Evolutionary conservation across 2,888 invertebrate species (phyloP), one percentile per base, ranked within the genome.

Genomic region (Deilephila elpenor): DNA sequence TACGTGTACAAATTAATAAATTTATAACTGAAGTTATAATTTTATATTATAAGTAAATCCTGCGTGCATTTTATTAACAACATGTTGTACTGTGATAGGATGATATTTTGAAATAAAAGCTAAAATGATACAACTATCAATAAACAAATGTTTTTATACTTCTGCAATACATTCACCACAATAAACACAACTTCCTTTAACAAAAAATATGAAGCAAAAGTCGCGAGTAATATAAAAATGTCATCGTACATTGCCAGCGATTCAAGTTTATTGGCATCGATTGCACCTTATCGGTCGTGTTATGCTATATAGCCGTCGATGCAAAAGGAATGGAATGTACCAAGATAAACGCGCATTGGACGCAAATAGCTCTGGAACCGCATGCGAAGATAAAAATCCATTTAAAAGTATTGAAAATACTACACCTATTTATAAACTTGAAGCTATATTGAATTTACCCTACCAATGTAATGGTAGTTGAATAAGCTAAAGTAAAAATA

Each of bases 231-330:
- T 51, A 67, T 51, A 20, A 51, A 67, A 51, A 67, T 51, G 51
- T 67, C 67, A 67, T 67, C 67, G 51, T 64, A 64, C 44, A n/a
- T 51, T 67, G 67, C 67, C 67, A 67, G 29, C 44, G 17, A 25
- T 51, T 67, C 25, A 17, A 67, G 25, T 67, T 51, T 67, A 67
- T 67, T 67, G 67, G 67, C 67, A 44, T 4, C 44, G 25, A 67
- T 67, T 67, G 67, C 67, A 67, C 67, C 51, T 67, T 67, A 67
- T 67, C 67, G 25, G 44, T 20, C 37, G 20, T 64, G 64, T 51
- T 67, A 51, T 67, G 67, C 51, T 51, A 67, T 64, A 44, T 51
- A 25, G 51, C 14, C 25, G 67, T 67, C 44, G 17, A 25, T 5
- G 67, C 51, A 51, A 67, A 67, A 67, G 67, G 44, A 67, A 67